Conservation (phyloP, 1,140 invertebrate species). For the Manduca sexta region DNA sequence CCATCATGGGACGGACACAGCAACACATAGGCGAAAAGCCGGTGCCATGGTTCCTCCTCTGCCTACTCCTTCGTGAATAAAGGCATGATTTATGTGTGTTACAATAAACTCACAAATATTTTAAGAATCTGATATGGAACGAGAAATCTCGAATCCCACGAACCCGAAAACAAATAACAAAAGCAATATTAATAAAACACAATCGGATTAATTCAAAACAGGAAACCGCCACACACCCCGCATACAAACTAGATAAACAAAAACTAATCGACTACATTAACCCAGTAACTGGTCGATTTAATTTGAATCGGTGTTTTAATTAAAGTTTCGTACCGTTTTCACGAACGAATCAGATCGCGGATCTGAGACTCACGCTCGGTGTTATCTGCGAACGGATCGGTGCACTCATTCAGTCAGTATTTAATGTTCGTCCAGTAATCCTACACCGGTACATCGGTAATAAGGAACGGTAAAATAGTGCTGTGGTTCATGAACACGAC, state of each 20-base stretch:
- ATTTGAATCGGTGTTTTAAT: conserved; percentile 50
- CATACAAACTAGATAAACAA: conserved; percentile 18
- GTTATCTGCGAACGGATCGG: conserved; percentile 42
- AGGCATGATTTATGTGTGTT: too few relatives aligned
- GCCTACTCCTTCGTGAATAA: too few relatives aligned
- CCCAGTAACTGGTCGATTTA: conserved; percentile 46
- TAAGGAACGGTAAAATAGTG: conserved; percentile 13
- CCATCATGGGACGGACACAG: too few relatives aligned
- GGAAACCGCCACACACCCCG: too few relatives aligned
- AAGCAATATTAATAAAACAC: too few relatives aligned
- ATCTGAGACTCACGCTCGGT: conserved; percentile 44
- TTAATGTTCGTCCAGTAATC: conserved; percentile 37
- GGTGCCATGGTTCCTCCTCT: too few relatives aligned
- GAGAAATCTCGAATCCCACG: too few relatives aligned
- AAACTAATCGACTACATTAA: conserved; percentile 46
- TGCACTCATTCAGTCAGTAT: conserved; percentile 33
- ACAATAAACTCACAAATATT: too few relatives aligned
- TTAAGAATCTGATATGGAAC: too few relatives aligned
- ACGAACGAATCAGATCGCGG: conserved; percentile 34
- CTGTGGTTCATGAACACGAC: not conserved
- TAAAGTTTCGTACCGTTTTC: conserved; percentile 44
- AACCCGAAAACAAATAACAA: too few relatives aligned
- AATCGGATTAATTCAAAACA: too few relatives aligned
- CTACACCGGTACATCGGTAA: conserved; percentile 29
- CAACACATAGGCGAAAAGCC: too few relatives aligned